Evolutionary conservation across 2,888 invertebrate species (phyloP), one percentile per base, ranked within the genome.

Genomic region (Philopedon plagiatum): DNA sequence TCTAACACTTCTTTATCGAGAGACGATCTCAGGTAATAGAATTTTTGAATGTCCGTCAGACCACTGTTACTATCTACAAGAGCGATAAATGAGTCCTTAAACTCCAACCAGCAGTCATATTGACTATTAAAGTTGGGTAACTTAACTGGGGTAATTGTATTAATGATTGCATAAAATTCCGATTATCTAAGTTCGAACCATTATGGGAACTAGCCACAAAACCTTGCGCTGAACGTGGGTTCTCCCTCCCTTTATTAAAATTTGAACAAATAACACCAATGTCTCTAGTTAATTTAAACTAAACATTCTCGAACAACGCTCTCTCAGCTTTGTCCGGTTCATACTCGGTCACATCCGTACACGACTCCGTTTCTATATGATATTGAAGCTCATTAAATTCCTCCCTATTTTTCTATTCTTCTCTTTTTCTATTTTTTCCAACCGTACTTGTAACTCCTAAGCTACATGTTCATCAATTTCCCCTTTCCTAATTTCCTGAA

Each of bases 51-150:
- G 26, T 61, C 19, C 4, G 4, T 61, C n/a, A 61, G 11, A 11
- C 11, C 2, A 32, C 4, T 18, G 26, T 61, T 61, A 7, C 15
- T 2, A 41, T 41, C 61, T 5, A 61, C 61, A 1, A 46, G 11
- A 1, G 61, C 61, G 1, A 44, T 15, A 63, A 63, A 63, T 19
- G 62, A 26, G 18, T 63, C 62, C 34, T 63, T 49, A 61, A 61
- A 61, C 19, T 57, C 57, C n/a, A 57, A 18, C 62, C 62, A 63
- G 15, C 8, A 49, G 13, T 18, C 18, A 63, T 63, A 63, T 15
- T 63, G 19, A n/a, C 49, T 49, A 63, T 63, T 32, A 51, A 63
- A 63, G 3, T 1, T 34, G 7, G 62, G 46, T 11, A 63, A 11
- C 19, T 32, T 63, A 34, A 63, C 32, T n/a, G 62, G 5, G 62